phyloP scores from a whole-genome alignment of 2,888 invertebrate species.

The Fragum whitleyi region DNA sequence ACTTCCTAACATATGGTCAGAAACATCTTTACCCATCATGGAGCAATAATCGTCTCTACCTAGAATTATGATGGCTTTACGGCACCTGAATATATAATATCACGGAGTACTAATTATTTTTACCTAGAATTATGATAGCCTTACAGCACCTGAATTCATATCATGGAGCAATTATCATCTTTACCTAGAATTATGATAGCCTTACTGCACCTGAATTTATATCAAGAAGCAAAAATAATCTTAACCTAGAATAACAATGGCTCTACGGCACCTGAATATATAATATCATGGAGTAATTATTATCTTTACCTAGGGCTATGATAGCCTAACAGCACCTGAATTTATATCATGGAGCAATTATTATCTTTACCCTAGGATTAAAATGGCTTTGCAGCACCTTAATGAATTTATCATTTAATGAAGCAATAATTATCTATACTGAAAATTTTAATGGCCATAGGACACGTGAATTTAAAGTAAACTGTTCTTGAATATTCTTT shows the following conservation, averaged over 20 bases:
- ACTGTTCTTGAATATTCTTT: too few relatives aligned
- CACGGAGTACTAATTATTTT: neutral
- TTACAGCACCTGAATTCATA: slow-evolving; percentile 18
- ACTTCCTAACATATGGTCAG: slow-evolving; percentile 9
- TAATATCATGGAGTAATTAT: neutral
- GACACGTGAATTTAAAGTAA: too few relatives aligned
- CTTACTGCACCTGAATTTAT: slow-evolving; percentile 13
- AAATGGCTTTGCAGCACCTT: slow-evolving; percentile 8
- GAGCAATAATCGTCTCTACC: neutral
- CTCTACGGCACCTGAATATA: slow-evolving; percentile 17
- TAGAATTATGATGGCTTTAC: slow-evolving; percentile 2
- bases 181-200: neutral
- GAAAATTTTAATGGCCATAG: too few relatives aligned
- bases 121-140: neutral
- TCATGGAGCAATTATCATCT: neutral
- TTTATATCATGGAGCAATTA: neutral
- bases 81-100: slow-evolving; percentile 7
- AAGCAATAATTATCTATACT: too few relatives aligned
- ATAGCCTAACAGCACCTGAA: neutral
- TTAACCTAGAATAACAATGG: neutral
- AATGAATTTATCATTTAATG: too few relatives aligned
- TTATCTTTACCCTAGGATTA: neutral
- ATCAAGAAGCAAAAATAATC: neutral
- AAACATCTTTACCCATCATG: neutral
- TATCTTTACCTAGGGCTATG: neutral